A percentile compares a stretch with the other conserved stretches of the same genome.
phyloP scores from a whole-genome alignment of 2,888 invertebrate genomes.

The Cancer borealis region DNA sequence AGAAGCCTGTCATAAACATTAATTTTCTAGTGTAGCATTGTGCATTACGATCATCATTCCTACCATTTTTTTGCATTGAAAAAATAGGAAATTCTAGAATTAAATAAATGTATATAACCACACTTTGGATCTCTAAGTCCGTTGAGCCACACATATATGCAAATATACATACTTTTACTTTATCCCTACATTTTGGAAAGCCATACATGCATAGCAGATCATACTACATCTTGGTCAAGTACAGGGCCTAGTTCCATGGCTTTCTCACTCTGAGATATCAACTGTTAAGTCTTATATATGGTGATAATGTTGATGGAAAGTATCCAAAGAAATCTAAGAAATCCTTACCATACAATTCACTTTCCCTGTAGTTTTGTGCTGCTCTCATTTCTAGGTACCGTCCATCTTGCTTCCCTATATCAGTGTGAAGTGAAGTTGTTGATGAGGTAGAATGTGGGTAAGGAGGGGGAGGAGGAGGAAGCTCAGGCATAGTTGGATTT shows the following conservation, averaged over 20 bases:
- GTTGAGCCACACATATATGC: neutral
- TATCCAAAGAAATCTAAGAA: neutral
- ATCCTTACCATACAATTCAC: neutral
- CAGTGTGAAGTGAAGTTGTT: neutral
- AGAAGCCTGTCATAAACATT: too few species aligned
- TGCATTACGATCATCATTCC: neutral
- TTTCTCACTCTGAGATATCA: neutral
- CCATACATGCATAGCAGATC: neutral
- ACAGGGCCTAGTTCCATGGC: neutral
- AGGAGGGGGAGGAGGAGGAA: neutral
- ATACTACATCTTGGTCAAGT: neutral
- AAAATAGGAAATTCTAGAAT: neutral
- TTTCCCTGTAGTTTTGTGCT: neutral
- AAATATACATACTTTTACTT: neutral
- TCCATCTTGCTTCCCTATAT: neutral
- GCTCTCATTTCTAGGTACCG: constrained; percentile 48
- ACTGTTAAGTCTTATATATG: neutral
- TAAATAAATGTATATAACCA: neutral
- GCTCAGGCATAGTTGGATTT: neutral
- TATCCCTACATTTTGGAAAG: neutral
- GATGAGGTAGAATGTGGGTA: neutral
- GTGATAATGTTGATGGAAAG: neutral
- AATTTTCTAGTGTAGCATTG: neutral
- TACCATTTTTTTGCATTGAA: neutral
- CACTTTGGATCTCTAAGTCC: neutral